Evolutionary conservation across 2,113 vertebrate species (phyloP), one percentile per base, ranked within the genome.

Genomic region (Salvator merianae): DNA sequence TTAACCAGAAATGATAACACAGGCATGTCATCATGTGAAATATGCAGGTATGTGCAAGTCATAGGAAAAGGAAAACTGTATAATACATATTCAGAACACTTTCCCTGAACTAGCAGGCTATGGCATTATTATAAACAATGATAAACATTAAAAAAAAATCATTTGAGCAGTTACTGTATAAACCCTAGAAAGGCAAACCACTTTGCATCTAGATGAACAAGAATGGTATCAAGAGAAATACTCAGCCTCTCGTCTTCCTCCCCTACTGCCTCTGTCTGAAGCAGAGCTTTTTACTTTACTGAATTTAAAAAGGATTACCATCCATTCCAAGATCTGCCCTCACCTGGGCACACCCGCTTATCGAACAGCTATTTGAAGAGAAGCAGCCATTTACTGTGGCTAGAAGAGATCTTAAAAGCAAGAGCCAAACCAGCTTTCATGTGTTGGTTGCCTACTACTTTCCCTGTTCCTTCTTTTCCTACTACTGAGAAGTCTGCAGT

Each of bases 211-310:
- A 40, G 77, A 55, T 65, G 5, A 40, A 12, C 32, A 9, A 53
- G 50, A 14, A 65, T 12, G 9, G 38, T 40, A 70, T 12, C 70
- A 62, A 36, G 20, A 79, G 65, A 43, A 82, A 74, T 26, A 6
- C 0, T 87, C 18, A 28, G 28, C 28, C 28, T 47, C 13, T 76
- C 28, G 78, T 1, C 32, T 68, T n/a, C 43, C 38, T 82, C 28
- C 50, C 66, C 0, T 0, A 16, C 36, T 43, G 69, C 13, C 36
- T 4, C 20, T 70, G 16, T 53, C 50, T 53, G 8, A 2, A 68
- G 73, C 32, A 43, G 76, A 77, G 7, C 50, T 5, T 53, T 53
- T 9, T 53, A 40, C 32, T 24, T 59, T 26, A 79, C 63, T 30
- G 84, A 74, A 84, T 62, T 47, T 20, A 84, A 81, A 22, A 50